Evolutionary conservation across 2,113 vertebrate species (phyloP).

Genomic region (Chionodraco myersi): DNA sequence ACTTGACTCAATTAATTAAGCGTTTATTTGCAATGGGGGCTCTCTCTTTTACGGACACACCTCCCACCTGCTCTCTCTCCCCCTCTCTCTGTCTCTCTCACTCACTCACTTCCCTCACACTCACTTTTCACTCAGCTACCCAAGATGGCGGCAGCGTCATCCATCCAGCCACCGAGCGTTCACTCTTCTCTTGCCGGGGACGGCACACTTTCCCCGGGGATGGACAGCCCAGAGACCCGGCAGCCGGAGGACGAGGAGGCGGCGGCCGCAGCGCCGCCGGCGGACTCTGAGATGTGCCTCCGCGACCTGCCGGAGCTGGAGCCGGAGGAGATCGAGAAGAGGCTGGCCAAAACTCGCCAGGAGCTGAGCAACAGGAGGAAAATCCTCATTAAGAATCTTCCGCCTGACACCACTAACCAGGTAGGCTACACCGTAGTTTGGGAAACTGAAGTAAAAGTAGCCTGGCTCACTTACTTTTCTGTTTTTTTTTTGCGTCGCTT

Average conservation of each 20-base stretch:
- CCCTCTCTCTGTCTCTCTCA: not conserved
- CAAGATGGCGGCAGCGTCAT: slow-evolving; percentile 87
- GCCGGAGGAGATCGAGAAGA: slow-evolving; percentile 86
- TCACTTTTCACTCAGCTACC: slow-evolving; percentile 79
- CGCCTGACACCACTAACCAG: slow-evolving; percentile 92
- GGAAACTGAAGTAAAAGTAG: slow-evolving; percentile 34
- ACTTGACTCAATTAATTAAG: not conserved
- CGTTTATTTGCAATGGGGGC: not conserved
- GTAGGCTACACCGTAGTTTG: slow-evolving; percentile 67
- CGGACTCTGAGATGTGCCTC: slow-evolving; percentile 69
- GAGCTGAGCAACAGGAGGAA: slow-evolving; percentile 97
- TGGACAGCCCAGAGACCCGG: slow-evolving; percentile 78
- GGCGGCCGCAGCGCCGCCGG: slow-evolving; percentile 45
- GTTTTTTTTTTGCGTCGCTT: slow-evolving; percentile 6
- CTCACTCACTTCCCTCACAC: slow-evolving; percentile 24
- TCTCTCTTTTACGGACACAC: slow-evolving; percentile 32
- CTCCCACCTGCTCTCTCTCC: slow-evolving; percentile 57
- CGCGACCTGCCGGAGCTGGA: slow-evolving; percentile 83
- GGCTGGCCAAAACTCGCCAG: slow-evolving; percentile 88
- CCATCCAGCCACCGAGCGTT: slow-evolving; percentile 84
- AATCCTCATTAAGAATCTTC: slow-evolving; percentile 94
- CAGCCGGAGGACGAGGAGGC: slow-evolving; percentile 75
- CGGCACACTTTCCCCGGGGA: slow-evolving; percentile 75
- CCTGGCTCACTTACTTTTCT: not conserved
- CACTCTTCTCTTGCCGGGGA: slow-evolving; percentile 76